These are phyloP conservation scores for Pteruthius melanotis DNA, from an alignment of 2,113 vertebrate genomes.

Conservation along the genomic window DNA sequence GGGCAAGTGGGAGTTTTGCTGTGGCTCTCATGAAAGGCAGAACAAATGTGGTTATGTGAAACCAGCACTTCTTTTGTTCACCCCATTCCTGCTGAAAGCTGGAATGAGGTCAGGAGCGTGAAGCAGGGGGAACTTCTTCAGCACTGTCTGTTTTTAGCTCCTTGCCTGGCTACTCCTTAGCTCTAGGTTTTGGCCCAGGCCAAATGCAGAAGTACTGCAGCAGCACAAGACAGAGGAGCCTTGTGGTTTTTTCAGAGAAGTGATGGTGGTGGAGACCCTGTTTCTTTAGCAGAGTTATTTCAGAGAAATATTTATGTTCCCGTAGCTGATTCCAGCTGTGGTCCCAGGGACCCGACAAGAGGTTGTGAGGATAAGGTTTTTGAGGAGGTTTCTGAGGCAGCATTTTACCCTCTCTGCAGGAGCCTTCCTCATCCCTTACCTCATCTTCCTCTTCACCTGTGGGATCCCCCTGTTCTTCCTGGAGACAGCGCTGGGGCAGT, in stretches of 20 bases:
- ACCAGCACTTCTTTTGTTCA: not conserved
- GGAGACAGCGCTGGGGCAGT: conserved; percentile 90
- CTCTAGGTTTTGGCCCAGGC: not conserved
- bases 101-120: not conserved
- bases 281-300: not conserved
- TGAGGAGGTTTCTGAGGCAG: not conserved
- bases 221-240: not conserved
- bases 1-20: not conserved
- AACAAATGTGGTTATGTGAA: conserved; percentile 30
- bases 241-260: not conserved
- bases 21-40: not conserved
- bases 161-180: not conserved
- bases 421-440: conserved; percentile 91
- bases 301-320: not conserved
- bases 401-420: conserved; percentile 64
- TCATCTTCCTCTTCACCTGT: conserved; percentile 86
- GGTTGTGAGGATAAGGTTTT: not conserved
- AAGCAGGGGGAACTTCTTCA: not conserved
- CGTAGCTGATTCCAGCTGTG: not conserved
- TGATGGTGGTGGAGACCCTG: not conserved
- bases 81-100: not conserved
- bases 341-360: not conserved
- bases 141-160: not conserved
- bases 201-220: not conserved
- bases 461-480: conserved; percentile 90